phyloP scores from a whole-genome alignment of 2,113 vertebrate genomes.

The Hemiscyllium ocellatum region DNA sequence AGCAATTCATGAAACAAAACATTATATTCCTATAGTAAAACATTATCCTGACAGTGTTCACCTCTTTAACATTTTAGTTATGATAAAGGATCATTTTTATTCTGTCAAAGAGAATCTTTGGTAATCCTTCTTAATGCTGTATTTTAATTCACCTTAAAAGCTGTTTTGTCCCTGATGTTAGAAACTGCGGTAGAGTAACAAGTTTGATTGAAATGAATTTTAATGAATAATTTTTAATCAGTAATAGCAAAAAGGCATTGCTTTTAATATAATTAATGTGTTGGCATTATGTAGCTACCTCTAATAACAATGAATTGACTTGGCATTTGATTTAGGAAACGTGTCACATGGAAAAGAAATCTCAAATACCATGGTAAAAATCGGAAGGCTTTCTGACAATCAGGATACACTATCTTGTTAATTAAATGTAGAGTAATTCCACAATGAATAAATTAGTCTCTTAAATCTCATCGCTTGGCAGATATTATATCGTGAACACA shows the following conservation, averaged over 20 bases:
- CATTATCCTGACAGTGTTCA: background rate
- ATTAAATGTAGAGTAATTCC: slow-evolving; percentile 28
- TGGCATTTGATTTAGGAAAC: slow-evolving; percentile 8
- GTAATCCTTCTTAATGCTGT: background rate
- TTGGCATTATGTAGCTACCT: slow-evolving; percentile 26
- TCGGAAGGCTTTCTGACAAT: background rate
- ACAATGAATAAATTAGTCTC: slow-evolving; percentile 33
- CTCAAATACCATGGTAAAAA: background rate
- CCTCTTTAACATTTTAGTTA: background rate
- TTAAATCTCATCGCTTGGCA: slow-evolving; percentile 26
- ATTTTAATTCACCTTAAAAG: background rate
- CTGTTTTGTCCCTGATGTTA: background rate
- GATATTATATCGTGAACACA: background rate
- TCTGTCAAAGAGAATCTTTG: background rate
- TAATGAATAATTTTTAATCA: background rate
- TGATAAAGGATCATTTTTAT: background rate
- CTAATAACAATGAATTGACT: background rate
- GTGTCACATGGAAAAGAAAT: slow-evolving; percentile 29
- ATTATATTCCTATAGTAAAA: background rate
- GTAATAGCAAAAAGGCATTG: background rate
- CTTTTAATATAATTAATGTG: slow-evolving; percentile 34
- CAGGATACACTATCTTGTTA: slow-evolving; percentile 15
- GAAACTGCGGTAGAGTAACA: background rate
- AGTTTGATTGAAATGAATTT: slow-evolving; percentile 9
- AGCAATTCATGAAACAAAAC: background rate